Evolutionary conservation across 1,140 invertebrate genomes (phyloP), one percentile per base, ranked within the genome.

Genomic region (Adoxophyes honmai): DNA sequence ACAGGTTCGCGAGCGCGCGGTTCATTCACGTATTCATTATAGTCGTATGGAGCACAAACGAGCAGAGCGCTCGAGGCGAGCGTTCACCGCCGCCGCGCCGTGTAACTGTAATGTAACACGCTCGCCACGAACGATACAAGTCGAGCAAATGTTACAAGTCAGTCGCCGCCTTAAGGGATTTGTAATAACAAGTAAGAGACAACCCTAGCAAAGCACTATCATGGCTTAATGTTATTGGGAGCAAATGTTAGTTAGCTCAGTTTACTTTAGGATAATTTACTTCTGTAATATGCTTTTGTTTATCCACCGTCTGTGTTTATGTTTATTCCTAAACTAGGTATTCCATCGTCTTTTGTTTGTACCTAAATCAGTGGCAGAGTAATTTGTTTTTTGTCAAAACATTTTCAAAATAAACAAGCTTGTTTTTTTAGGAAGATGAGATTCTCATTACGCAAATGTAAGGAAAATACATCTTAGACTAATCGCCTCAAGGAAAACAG

Each of bases 201-300:
- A n/a, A n/a, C n/a, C n/a, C n/a, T n/a, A 52, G 48, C 18, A 52
- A 8, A 52, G 28, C 16, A 34, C 21, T 34, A 14, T 52, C 11
- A 33, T 18, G 33, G 21, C 28, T 28, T 52, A 52, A 52, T 52
- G 51, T 34, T 52, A 52, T 52, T 52, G 51, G 15, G 34, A 52
- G 28, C 34, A 52, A 52, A 35, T 35, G 34, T 35, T 48, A 48
- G 42, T 48, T 21, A n/a, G 21, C 21, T 28, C 21, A 28, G 21
- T 28, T 28, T 28, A 4, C 42, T 28, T 48, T 48, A 18, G 28
- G 28, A 21, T 21, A 48, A 28, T 48, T 48, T 21, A 48, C 16
- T 48, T 44, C 14, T 44, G 39, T 44, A 44, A 44, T 44, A 18
- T 16, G 14, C 39, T 2, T 11, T 44, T 44, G 42, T 44, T 44